These are phyloP conservation scores for Dallia pectoralis DNA, from an alignment of 2,797 vertebrate species.

Conservation along the genomic window DNA sequence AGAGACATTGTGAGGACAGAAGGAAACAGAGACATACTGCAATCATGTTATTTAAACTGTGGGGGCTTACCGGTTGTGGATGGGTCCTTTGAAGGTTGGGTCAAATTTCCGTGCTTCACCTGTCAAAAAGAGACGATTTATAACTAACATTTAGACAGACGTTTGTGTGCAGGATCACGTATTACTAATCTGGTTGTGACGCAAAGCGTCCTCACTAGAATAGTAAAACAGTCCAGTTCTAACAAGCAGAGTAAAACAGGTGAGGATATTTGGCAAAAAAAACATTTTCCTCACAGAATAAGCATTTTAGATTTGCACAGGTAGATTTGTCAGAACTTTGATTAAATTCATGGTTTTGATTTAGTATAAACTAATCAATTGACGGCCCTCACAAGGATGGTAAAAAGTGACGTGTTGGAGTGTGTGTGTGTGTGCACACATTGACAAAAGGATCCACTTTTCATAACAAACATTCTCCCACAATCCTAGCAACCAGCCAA, in stretches of 20 bases:
- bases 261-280: too few species aligned
- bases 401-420: background rate
- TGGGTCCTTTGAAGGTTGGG: constrained; percentile 90
- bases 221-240: too few species aligned
- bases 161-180: background rate
- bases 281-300: too few species aligned
- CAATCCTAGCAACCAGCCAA: constrained; percentile 64
- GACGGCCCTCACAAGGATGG: too few species aligned
- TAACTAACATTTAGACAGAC: constrained; percentile 6
- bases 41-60: background rate
- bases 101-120: constrained; percentile 89
- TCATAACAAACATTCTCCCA: constrained; percentile 53
- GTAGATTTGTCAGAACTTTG: too few species aligned
- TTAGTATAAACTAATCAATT: background rate
- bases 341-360: background rate
- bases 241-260: too few species aligned
- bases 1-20: background rate
- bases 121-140: constrained; percentile 47
- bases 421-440: constrained; percentile 10
- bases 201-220: too few species aligned
- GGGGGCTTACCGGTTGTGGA: constrained; percentile 84
- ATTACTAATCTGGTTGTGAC: too few species aligned
- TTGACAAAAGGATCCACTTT: constrained; percentile 25
- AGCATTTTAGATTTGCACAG: too few species aligned
- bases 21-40: background rate